Conservation (phyloP, 2,797 vertebrate species). For the Micromesistius poutassou region DNA sequence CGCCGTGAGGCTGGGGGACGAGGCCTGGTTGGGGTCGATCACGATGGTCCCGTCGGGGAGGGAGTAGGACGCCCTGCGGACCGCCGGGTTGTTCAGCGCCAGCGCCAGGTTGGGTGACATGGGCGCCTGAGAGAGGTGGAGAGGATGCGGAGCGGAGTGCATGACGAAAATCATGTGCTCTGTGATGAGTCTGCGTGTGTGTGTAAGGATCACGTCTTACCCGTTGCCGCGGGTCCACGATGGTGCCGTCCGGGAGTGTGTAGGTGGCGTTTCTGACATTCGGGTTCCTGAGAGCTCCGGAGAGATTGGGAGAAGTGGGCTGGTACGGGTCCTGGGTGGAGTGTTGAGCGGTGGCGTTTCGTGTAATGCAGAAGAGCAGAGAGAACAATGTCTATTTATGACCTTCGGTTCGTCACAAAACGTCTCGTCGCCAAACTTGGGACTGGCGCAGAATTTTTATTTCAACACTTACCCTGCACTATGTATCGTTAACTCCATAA, state of each 20-base stretch:
- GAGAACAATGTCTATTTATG: neutral
- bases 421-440: neutral
- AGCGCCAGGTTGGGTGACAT: conserved; percentile 70
- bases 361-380: neutral
- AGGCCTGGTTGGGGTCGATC: conserved; percentile 59
- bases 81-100: conserved; percentile 65
- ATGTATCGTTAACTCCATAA: too few relatives aligned
- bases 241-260: conserved; percentile 70
- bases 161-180: neutral
- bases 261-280: conserved; percentile 66
- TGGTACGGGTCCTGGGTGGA: conserved; percentile 57
- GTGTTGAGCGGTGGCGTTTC: neutral
- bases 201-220: conserved; percentile 46
- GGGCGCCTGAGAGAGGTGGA: conserved; percentile 49
- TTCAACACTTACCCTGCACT: too few relatives aligned
- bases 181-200: neutral
- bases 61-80: conserved; percentile 70
- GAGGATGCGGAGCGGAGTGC: conserved; percentile 5
- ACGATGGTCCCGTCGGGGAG: conserved; percentile 75
- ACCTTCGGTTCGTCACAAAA: neutral
- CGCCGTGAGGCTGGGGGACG: conserved; percentile 62
- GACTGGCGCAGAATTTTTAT: neutral
- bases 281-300: conserved; percentile 70
- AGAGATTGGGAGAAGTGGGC: conserved; percentile 65
- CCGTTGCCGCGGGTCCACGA: conserved; percentile 60